Base-by-base conservation (phyloP, 1,140 invertebrate species). In the Apis mellifera region DNA sequence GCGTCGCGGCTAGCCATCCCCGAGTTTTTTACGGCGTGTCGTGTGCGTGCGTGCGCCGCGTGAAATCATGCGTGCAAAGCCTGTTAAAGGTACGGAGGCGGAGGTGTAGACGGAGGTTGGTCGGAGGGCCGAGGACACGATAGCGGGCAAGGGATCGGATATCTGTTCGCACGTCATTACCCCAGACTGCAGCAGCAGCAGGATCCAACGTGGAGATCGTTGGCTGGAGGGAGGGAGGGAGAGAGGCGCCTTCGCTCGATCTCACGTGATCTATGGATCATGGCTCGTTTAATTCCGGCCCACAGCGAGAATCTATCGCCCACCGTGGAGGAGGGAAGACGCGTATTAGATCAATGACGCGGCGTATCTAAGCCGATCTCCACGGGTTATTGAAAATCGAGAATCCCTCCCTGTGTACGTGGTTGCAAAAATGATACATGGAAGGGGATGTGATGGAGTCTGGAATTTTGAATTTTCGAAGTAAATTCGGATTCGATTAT, bases 151-250 rank as follows among this genome's bases (percentile, higher is more conserved):
- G 90, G 92, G 92, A 93, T 93, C 91, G 91, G 92, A 93, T 94
- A 94, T 94, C 93, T 92, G 92, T 94, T 94, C 92, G 93, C 93
- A 92, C 93, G 91, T 94, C 93, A 94, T 94, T 94, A 94, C 92
- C 93, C 90, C 92, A 90, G 91, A 91, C 90, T 87, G 91, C 86
- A 86, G 87, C 87, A 89, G 87, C 87, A 88, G 86, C 86, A 89
- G 86, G 86, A 89, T 88, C 84, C 86, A 85, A 72, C 85, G 80
- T 84, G 69, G 84, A 42, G 66, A 85, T 85, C 86, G 84, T 88
- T 83, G 75, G 62, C 11, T 9, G 42, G 48, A 4, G 68, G n/a
- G 68, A 48, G 52, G 21, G 50, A 19, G 69, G 7, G 23, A 66
- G 81, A 32, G 60, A 64, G 65, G 23, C 76, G 66, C 77, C 86